These are phyloP conservation scores for Alces alces DNA, from an alignment of 2,113 vertebrate genomes.

Conservation along the genomic window DNA sequence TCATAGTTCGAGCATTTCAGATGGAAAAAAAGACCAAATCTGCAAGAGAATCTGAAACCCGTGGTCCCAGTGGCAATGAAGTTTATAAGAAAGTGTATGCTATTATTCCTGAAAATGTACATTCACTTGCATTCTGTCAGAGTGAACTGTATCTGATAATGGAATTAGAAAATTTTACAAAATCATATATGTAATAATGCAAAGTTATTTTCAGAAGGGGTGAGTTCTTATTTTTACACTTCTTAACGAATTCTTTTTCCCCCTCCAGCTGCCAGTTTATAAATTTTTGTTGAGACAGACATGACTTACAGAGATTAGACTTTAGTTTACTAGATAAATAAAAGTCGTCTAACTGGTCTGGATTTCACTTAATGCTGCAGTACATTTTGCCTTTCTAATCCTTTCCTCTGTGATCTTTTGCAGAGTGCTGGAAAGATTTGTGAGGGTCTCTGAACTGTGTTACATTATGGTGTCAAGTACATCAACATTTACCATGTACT, in stretches of 20 bases:
- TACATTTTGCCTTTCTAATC: neutral
- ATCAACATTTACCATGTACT: neutral
- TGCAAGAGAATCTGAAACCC: neutral
- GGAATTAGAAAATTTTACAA: neutral
- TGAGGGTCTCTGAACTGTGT: neutral
- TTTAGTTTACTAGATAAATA: neutral
- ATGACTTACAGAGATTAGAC: neutral
- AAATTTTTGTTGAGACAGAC: neutral
- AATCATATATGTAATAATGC: neutral
- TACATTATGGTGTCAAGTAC: neutral
- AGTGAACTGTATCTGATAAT: neutral
- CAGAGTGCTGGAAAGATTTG: neutral
- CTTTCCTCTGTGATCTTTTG: neutral
- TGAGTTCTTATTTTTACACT: neutral
- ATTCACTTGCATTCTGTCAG: neutral
- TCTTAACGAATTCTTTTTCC: neutral
- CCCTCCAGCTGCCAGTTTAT: neutral
- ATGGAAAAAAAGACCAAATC: neutral
- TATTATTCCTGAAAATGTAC: neutral
- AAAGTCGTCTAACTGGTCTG: neutral
- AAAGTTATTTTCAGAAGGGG: neutral
- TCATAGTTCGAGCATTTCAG: neutral
- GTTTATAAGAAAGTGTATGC: neutral
- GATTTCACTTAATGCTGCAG: neutral
- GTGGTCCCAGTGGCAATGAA: neutral